Base-by-base conservation (phyloP, 2,113 vertebrate genomes). In the Rhinolophus sinicus region DNA sequence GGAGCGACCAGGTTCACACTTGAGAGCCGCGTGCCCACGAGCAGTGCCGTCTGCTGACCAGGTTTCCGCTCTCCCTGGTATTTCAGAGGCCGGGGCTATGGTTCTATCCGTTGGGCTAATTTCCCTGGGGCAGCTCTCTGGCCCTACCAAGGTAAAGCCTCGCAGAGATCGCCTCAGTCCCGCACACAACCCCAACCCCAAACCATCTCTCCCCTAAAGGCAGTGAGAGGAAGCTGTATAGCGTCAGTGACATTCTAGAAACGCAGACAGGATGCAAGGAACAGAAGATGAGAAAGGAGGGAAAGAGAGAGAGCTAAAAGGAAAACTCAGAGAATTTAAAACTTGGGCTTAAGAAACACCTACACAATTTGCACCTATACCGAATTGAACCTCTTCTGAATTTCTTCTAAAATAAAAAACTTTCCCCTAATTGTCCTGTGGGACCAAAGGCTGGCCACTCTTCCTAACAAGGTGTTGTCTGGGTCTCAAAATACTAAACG, bases 371-470 rank as follows among this genome's bases (percentile, higher is more conserved):
- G 3, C 77, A 88, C 65, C n/a, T 65, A 8, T 38, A 60, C 19
- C 2, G 14, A 88, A 50, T 2, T 35, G 30, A 85, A 87, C 5
- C 24, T 64, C 26, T 52, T 84, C 72, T 84, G 44, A 11, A 2
- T n/a, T 94, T 92, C 54, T 85, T 70, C 47, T 52, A 67, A 85
- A 96, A 82, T 64, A 81, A 94, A 81, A n/a, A 75, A 80, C 47
- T 75, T 88, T 60, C 13, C 21, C n/a, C 19, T 83, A 56, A 38
- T 47, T 69, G 58, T 83, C 82, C 69, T 78, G 75, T 58, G n/a
- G 35, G 6, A 40, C 10, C 60, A 62, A 65, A 89, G 64, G 8
- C 7, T n/a, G 24, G 47, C 11, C 60, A 18, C 30, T 12, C 58
- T 91, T 84, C 12, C 10, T 70, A 28, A 38, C 26, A 47, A 78